These are phyloP conservation scores for Phataginus tricuspis DNA, from an alignment of 2,797 vertebrate genomes.

Conservation along the genomic window DNA sequence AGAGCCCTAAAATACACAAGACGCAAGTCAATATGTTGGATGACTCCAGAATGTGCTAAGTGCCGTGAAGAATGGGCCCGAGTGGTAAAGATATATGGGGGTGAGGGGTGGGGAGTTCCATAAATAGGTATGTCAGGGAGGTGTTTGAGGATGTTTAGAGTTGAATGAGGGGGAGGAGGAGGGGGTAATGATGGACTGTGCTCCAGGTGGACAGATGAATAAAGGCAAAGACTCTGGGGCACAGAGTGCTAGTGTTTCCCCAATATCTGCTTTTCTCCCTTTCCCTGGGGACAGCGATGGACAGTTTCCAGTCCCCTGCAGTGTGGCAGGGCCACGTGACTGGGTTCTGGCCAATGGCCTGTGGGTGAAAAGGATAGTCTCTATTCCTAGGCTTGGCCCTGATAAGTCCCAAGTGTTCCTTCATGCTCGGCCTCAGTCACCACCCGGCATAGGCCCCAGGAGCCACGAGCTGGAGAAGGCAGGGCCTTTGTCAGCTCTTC, in stretches of 20 bases:
- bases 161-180: neutral
- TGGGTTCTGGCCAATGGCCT: neutral
- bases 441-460: neutral
- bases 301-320: neutral
- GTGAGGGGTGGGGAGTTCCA: rapidly evolving
- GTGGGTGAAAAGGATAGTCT: neutral
- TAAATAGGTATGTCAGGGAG: too few species aligned
- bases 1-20: neutral
- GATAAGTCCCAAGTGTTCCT: neutral
- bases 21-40: rapidly evolving
- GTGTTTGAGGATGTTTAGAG: neutral
- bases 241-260: neutral
- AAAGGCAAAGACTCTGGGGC: neutral
- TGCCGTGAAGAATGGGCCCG: neutral
- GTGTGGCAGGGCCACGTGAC: neutral
- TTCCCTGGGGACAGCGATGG: neutral
- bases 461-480: neutral
- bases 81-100: too few species aligned
- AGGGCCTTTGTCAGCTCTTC: too few species aligned
- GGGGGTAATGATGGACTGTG: too few species aligned
- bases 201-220: rapidly evolving
- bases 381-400: neutral
- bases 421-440: neutral
- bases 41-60: neutral
- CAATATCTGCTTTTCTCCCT: neutral